These are phyloP conservation scores for Gopherus flavomarginatus DNA, from an alignment of 2,113 vertebrate species.

Conservation along the genomic window DNA sequence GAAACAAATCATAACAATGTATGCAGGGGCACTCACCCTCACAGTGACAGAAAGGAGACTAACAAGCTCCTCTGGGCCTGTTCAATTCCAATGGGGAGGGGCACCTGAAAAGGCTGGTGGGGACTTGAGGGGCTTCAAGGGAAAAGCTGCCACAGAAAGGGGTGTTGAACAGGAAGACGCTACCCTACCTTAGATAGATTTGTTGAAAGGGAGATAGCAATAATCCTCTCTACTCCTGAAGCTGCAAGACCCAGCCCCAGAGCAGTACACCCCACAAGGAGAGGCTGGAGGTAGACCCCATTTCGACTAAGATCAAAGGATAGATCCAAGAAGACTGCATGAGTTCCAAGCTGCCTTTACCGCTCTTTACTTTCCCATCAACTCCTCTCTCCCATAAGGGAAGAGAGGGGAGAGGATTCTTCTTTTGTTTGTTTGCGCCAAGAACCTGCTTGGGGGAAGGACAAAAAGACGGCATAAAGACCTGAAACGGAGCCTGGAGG, in stretches of 20 bases:
- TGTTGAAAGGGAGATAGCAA: not conserved
- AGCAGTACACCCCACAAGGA: not conserved
- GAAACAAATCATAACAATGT: not conserved
- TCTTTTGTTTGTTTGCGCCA: not conserved
- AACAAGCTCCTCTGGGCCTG: too few species aligned
- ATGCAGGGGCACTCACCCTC: not conserved
- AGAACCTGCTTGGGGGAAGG: not conserved
- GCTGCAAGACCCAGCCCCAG: not conserved
- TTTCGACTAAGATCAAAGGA: not conserved
- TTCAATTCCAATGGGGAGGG: not conserved
- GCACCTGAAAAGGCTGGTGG: not conserved
- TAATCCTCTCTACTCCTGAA: not conserved
- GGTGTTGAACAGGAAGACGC: not conserved
- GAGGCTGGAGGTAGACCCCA: not conserved
- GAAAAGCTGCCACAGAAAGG: not conserved
- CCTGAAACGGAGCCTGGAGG: not conserved
- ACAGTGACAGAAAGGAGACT: too few species aligned
- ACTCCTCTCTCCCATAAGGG: not conserved
- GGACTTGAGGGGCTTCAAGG: not conserved
- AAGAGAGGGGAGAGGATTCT: not conserved
- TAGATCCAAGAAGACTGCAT: not conserved
- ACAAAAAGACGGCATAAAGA: not conserved
- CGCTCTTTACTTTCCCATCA: not conserved
- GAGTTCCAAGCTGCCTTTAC: not conserved
- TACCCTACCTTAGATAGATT: not conserved